A percentile compares a stretch with the other conserved stretches of the same genome.
phyloP scores from a whole-genome alignment of 2,797 vertebrate genomes.

The Megalops cyprinoides region DNA sequence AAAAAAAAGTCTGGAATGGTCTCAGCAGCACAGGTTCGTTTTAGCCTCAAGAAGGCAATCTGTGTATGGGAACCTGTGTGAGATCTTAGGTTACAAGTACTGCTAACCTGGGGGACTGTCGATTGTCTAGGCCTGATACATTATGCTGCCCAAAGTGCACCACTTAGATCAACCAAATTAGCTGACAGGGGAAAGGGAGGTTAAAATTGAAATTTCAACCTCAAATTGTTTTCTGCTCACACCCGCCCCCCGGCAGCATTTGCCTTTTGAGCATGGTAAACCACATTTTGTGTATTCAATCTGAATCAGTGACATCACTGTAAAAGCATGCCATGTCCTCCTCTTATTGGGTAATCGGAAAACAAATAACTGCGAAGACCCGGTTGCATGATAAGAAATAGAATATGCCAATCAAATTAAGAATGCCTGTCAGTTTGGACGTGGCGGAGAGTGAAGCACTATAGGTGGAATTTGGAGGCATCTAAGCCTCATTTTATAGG shows the following conservation, averaged over 20 bases:
- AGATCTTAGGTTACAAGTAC: constrained; percentile 5
- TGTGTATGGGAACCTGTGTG: constrained; percentile 24
- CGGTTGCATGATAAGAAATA: constrained; percentile 70
- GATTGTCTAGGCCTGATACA: constrained; percentile 29
- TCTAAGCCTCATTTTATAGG: constrained; percentile 62
- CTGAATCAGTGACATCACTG: constrained; percentile 64
- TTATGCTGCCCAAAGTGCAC: constrained; percentile 43
- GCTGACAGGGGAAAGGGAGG: constrained; percentile 50
- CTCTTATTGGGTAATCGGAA: constrained; percentile 64
- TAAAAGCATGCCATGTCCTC: constrained; percentile 42
- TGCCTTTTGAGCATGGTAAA: constrained; percentile 52
- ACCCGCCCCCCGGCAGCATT: constrained; percentile 21
- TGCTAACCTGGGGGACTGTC: constrained; percentile 1
- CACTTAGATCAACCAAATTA: constrained; percentile 55
- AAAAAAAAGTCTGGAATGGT: not conserved
- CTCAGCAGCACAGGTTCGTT: not conserved
- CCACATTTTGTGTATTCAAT: constrained; percentile 62
- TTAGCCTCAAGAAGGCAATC: not conserved
- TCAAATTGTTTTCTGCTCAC: constrained; percentile 47
- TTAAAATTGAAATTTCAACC: constrained; percentile 48
- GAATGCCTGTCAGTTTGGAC: constrained; percentile 57
- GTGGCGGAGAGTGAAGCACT: constrained; percentile 53
- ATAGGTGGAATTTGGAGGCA: constrained; percentile 42
- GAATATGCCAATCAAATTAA: constrained; percentile 76
- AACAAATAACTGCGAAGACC: constrained; percentile 57